Evolutionary conservation across 2,113 vertebrate species (phyloP).

Genomic region (Tachuris rubrigastra): DNA sequence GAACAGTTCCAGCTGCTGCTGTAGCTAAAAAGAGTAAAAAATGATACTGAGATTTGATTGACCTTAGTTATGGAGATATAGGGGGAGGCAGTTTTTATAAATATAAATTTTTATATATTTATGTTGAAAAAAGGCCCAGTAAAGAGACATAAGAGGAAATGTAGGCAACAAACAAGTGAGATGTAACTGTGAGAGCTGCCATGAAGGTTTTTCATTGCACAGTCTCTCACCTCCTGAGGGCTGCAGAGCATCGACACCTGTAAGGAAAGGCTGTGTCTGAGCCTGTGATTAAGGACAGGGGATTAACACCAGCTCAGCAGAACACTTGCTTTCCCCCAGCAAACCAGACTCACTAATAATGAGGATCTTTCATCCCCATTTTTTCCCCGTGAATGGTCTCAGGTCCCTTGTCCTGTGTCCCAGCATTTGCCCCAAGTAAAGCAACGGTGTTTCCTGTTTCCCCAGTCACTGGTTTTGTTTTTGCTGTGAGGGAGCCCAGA

Average conservation of each 20-base stretch:
- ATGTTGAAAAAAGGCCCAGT: background rate
- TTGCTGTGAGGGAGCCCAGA: background rate
- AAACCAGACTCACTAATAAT: background rate
- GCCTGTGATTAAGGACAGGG: background rate
- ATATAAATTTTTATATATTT: background rate
- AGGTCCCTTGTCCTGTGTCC: background rate
- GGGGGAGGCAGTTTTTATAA: background rate
- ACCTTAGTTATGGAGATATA: background rate
- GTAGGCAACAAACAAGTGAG: too few species aligned
- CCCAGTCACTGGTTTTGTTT: background rate
- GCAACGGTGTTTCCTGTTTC: background rate
- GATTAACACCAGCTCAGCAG: background rate
- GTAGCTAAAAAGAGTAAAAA: background rate
- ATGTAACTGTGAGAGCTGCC: background rate
- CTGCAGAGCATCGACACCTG: background rate
- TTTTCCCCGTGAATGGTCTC: background rate
- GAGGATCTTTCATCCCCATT: background rate
- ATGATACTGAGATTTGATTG: background rate
- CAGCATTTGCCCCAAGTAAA: background rate
- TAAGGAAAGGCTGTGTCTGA: background rate
- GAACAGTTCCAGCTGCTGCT: background rate
- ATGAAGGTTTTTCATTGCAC: background rate
- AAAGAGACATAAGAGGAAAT: background rate
- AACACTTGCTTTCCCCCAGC: background rate
- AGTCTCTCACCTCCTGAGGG: background rate